phyloP scores from a whole-genome alignment of 1,140 invertebrate genomes.

The Dendroctonus ponderosae region DNA sequence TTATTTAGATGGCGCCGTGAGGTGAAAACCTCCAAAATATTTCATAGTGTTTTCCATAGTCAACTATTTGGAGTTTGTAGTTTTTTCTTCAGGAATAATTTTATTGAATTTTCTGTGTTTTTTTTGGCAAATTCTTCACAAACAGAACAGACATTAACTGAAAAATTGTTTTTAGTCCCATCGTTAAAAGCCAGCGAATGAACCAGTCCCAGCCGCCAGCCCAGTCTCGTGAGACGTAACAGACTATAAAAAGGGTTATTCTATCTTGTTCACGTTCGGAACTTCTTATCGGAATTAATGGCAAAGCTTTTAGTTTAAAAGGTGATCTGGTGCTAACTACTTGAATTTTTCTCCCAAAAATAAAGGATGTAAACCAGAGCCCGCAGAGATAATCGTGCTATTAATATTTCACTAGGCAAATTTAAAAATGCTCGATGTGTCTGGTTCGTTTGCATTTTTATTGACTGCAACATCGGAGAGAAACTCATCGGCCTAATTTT shows the following conservation, averaged over 20 bases:
- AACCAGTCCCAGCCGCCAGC: too few relatives aligned
- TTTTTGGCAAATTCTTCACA: too few relatives aligned
- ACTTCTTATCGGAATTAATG: constrained; percentile 40
- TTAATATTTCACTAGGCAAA: constrained; percentile 40
- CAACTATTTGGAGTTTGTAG: too few relatives aligned
- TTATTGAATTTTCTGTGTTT: too few relatives aligned
- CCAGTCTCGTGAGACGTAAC: not conserved
- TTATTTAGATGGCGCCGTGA: too few relatives aligned
- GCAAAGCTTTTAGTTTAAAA: constrained; percentile 53
- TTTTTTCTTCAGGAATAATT: too few relatives aligned
- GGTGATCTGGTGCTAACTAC: constrained; percentile 53
- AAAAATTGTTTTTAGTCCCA: too few relatives aligned
- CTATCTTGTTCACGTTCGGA: constrained; percentile 10
- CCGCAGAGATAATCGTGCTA: constrained; percentile 33
- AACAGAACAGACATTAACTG: too few relatives aligned
- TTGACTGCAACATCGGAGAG: not conserved
- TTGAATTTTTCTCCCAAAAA: constrained; percentile 46
- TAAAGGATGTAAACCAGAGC: constrained; percentile 40
- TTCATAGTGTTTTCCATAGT: too few relatives aligned
- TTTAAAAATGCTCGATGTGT: constrained; percentile 30
- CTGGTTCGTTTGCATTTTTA: constrained; percentile 9
- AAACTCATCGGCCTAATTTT: too few relatives aligned
- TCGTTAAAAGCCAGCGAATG: too few relatives aligned
- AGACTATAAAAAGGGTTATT: constrained; percentile 33
- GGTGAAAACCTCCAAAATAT: too few relatives aligned